Evolutionary conservation across 2,797 vertebrate species (phyloP).

Genomic region (Glossophaga mutica): DNA sequence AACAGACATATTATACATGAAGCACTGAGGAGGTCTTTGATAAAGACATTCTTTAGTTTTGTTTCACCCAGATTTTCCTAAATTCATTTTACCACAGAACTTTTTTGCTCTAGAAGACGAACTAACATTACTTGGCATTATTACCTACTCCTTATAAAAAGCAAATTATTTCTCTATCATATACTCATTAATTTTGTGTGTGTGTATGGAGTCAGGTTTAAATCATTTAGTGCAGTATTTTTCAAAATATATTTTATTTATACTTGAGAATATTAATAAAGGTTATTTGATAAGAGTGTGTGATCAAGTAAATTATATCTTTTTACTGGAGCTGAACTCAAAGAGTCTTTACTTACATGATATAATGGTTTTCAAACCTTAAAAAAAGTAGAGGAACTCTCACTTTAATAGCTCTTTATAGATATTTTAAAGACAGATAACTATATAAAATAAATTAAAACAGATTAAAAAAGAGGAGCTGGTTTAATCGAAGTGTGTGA

Average conservation of each 20-base stretch:
- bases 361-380: constrained; percentile 4
- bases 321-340: neutral
- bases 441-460: constrained; percentile 19
- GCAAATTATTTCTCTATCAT: neutral
- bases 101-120: neutral
- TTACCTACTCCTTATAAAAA: constrained; percentile 6
- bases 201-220: neutral
- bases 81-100: neutral
- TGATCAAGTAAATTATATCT: neutral
- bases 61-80: constrained; percentile 20
- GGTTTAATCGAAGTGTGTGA: neutral
- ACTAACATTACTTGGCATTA: neutral
- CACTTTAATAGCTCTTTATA: constrained; percentile 23
- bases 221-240: neutral
- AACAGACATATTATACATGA: neutral
- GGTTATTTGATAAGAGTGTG: neutral
- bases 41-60: constrained; percentile 21
- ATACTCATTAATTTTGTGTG: neutral
- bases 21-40: neutral
- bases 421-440: constrained; percentile 41
- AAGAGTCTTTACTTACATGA: neutral
- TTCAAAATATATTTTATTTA: neutral
- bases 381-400: neutral
- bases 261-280: constrained; percentile 17
- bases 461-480: neutral